phyloP scores from a whole-genome alignment of 64 coral and sea anemone species.

The Platygyra sinensis region DNA sequence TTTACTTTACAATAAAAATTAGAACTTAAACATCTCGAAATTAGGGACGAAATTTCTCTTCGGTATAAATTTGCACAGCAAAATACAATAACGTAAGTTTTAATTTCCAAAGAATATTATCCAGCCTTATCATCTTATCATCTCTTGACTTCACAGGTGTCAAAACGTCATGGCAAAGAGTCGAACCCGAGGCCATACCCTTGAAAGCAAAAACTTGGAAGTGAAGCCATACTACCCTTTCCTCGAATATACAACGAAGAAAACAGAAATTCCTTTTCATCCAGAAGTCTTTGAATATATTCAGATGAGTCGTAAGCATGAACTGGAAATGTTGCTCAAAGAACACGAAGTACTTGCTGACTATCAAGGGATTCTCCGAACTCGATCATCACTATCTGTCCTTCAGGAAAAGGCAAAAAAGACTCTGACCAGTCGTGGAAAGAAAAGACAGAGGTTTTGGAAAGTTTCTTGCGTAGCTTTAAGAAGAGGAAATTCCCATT shows the following conservation, averaged over 20 bases:
- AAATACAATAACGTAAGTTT: no score
- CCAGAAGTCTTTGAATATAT: background rate
- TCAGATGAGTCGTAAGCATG: background rate
- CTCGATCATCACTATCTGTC: background rate
- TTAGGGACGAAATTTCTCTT: no score
- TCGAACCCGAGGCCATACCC: background rate
- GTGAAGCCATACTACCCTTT: constrained; percentile 26
- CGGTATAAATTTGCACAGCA: no score
- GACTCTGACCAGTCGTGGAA: background rate
- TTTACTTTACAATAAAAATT: no score
- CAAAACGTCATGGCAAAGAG: background rate
- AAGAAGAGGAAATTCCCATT: background rate
- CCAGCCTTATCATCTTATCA: no score
- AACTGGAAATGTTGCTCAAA: background rate
- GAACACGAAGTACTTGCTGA: background rate
- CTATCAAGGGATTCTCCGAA: background rate
- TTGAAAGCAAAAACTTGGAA: background rate
- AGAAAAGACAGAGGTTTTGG: background rate
- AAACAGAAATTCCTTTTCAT: background rate
- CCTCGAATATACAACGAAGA: background rate
- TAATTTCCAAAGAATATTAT: no score
- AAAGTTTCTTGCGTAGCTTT: background rate
- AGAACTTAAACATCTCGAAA: no score
- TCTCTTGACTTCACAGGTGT: constrained; percentile 5
- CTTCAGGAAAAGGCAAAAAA: background rate